phyloP scores from a whole-genome alignment of 2,797 vertebrate species.

The Pyrocephalus nanus region DNA sequence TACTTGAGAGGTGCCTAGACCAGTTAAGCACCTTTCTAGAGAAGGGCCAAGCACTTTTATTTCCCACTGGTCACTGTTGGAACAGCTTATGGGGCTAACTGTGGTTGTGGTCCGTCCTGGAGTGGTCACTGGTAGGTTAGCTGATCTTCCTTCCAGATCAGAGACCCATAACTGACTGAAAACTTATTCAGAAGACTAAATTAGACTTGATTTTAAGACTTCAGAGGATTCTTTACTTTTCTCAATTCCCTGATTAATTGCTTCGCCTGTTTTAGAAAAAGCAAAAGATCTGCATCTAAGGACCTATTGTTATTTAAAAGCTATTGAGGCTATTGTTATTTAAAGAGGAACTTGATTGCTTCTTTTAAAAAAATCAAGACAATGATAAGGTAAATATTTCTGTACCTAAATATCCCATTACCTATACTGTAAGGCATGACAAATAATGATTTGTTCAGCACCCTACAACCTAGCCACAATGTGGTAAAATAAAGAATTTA shows the following conservation, averaged over 20 bases:
- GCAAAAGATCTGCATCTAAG: neutral
- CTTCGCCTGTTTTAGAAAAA: neutral
- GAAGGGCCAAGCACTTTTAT: neutral
- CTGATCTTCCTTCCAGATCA: neutral
- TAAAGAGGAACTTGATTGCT: neutral
- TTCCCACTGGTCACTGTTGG: neutral
- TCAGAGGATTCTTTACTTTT: neutral
- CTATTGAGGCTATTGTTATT: constrained; percentile 6
- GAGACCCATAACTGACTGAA: neutral
- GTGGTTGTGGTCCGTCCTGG: neutral
- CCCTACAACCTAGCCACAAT: neutral
- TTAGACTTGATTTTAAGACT: neutral
- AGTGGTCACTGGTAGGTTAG: neutral
- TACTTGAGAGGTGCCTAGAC: neutral
- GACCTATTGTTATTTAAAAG: constrained; percentile 19
- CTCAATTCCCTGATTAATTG: neutral
- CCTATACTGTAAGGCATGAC: neutral
- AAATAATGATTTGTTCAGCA: neutral
- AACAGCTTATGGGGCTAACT: neutral
- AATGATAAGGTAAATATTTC: neutral
- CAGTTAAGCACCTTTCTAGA: neutral
- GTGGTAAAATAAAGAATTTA: neutral
- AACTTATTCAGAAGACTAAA: neutral
- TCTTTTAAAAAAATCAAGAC: constrained; percentile 24
- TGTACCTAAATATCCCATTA: neutral